Evolutionary conservation across 2,113 vertebrate genomes (phyloP).

Genomic region (Echinops telfairi): DNA sequence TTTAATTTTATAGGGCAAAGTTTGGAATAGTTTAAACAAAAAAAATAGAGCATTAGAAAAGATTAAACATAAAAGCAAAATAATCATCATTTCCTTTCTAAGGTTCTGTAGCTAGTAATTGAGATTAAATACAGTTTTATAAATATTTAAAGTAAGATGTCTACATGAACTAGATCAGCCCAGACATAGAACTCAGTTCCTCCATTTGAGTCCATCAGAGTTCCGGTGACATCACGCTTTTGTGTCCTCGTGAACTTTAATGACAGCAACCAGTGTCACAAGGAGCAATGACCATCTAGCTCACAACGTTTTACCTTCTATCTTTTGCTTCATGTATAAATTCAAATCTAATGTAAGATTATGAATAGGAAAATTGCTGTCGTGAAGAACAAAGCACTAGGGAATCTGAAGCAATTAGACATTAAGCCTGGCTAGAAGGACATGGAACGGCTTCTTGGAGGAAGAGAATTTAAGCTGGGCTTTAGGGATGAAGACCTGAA

Average conservation of each 20-base stretch:
- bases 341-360: slow-evolving; percentile 30
- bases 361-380: neutral
- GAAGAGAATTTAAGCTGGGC: neutral
- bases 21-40: neutral
- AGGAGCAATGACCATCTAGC: neutral
- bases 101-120: slow-evolving; percentile 21
- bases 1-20: slow-evolving; percentile 25
- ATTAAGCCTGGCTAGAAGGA: neutral
- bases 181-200: neutral
- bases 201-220: neutral
- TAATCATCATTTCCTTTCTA: neutral
- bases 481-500: neutral
- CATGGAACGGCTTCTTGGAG: neutral
- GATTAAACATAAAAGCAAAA: neutral
- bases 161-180: neutral
- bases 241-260: neutral
- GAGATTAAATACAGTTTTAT: neutral
- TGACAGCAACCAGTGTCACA: neutral
- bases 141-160: neutral
- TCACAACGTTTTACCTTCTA: neutral
- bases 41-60: slow-evolving; percentile 33
- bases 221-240: neutral
- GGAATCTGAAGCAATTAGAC: slow-evolving; percentile 34
- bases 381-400: slow-evolving; percentile 42
- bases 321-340: neutral